These are phyloP conservation scores for Microplitis manilae DNA, from an alignment of 2,888 invertebrate species.

Conservation along the genomic window DNA sequence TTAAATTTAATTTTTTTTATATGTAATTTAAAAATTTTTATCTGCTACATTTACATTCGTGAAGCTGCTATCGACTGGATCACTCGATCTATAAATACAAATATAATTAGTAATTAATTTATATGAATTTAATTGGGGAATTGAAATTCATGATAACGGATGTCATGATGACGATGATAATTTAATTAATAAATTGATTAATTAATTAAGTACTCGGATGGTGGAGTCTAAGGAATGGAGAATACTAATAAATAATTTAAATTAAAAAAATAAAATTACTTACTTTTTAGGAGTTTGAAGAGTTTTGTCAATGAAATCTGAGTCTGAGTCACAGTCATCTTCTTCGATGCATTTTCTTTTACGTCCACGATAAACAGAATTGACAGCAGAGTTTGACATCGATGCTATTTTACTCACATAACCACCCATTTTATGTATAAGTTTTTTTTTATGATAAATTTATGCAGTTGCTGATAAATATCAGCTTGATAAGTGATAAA, in stretches of 20 bases:
- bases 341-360: conserved; percentile 76
- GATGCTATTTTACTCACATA: conserved; percentile 66
- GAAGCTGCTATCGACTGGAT: no score
- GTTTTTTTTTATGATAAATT: conserved; percentile 9
- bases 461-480: neutral
- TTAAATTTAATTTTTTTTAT: no score
- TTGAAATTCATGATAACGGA: neutral
- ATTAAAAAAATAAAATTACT: conserved; percentile 40
- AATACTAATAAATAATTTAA: no score
- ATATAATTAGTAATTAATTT: neutral
- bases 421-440: conserved; percentile 60
- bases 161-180: neutral
- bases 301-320: conserved; percentile 74
- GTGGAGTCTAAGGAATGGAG: no score
- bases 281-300: conserved; percentile 79
- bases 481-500: no score
- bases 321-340: conserved; percentile 72
- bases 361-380: conserved; percentile 69
- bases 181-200: neutral
- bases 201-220: neutral
- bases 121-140: neutral
- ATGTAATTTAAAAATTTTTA: no score
- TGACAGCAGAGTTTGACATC: conserved; percentile 66
- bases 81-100: conserved; percentile 31
- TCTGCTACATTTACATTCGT: no score